Conservation (phyloP, 2,797 vertebrate species). For the Pipistrellus kuhlii region DNA sequence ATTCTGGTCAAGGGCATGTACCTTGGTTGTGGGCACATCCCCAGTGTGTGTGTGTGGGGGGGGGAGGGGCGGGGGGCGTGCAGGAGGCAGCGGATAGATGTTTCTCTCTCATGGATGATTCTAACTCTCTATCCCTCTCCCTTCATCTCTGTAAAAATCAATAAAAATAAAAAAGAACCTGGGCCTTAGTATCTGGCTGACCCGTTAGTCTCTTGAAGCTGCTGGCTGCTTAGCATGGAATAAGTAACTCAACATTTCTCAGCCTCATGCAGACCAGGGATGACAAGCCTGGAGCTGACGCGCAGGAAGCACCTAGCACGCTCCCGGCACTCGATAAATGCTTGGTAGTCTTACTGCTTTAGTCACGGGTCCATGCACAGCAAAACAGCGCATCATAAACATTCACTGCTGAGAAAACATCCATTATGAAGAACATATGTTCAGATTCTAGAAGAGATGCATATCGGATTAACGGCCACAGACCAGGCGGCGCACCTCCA, state of each 20-base stretch:
- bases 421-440: not conserved
- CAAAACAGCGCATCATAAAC: not conserved
- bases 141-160: no score
- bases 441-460: not conserved
- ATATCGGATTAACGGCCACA: not conserved
- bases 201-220: not conserved
- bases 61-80: no score
- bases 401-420: conserved; percentile 40
- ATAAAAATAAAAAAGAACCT: not conserved
- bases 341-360: not conserved
- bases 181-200: not conserved
- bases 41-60: no score
- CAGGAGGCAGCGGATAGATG: no score
- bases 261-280: not conserved
- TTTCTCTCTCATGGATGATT: no score
- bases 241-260: not conserved
- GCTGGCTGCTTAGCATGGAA: not conserved
- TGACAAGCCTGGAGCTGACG: not conserved
- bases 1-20: no score
- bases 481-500: not conserved
- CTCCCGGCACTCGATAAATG: not conserved
- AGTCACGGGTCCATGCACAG: not conserved
- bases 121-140: no score
- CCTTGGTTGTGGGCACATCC: no score
- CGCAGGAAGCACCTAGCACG: not conserved